Percentiles rank a stretch among this genome's conserved stretches.
Evolutionary conservation across 2,888 invertebrate species (phyloP).

Genomic region (Scrobipalpa atriplicella): DNA sequence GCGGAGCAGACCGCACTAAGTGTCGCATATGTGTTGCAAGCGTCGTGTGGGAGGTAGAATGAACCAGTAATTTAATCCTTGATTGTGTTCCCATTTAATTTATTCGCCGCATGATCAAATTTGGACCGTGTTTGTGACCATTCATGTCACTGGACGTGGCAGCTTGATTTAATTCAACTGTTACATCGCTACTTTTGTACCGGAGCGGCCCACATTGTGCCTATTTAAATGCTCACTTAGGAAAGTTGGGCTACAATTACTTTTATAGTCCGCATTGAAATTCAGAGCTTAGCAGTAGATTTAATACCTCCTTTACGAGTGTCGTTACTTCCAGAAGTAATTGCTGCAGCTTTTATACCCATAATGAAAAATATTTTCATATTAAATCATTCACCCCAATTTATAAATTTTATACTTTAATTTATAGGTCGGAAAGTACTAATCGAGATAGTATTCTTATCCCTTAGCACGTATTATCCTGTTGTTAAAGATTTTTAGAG

Average conservation of each 20-base stretch:
- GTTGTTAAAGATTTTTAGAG: slow-evolving; percentile 66
- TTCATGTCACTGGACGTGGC: slow-evolving; percentile 65
- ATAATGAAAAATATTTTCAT: slow-evolving; percentile 21
- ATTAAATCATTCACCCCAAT: slow-evolving; percentile 14
- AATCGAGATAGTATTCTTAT: slow-evolving; percentile 61
- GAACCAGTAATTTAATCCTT: slow-evolving; percentile 80
- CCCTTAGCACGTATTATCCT: slow-evolving; percentile 51
- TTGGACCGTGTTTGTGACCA: slow-evolving; percentile 75
- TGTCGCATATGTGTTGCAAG: slow-evolving; percentile 73
- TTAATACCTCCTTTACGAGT: slow-evolving; percentile 37
- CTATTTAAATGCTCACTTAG: slow-evolving; percentile 41
- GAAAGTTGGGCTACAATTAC: slow-evolving; percentile 41
- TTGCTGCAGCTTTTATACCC: slow-evolving; percentile 37
- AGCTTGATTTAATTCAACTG: slow-evolving; percentile 59
- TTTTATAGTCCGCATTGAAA: slow-evolving; percentile 19
- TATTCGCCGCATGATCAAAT: slow-evolving; percentile 79
- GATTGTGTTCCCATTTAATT: slow-evolving; percentile 81
- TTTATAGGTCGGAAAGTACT: slow-evolving; percentile 55
- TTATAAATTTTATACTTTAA: slow-evolving; percentile 34
- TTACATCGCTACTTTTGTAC: slow-evolving; percentile 47
- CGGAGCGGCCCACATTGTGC: slow-evolving; percentile 45
- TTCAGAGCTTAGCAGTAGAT: slow-evolving; percentile 18
- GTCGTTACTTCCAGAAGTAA: slow-evolving; percentile 51
- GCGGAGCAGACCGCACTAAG: slow-evolving; percentile 53
- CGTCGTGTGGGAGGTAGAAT: slow-evolving; percentile 76